A percentile compares a stretch with the other conserved stretches of the same genome.
These are phyloP conservation scores for Asobara japonica DNA, from an alignment of 1,140 invertebrate genomes.

Conservation along the genomic window DNA sequence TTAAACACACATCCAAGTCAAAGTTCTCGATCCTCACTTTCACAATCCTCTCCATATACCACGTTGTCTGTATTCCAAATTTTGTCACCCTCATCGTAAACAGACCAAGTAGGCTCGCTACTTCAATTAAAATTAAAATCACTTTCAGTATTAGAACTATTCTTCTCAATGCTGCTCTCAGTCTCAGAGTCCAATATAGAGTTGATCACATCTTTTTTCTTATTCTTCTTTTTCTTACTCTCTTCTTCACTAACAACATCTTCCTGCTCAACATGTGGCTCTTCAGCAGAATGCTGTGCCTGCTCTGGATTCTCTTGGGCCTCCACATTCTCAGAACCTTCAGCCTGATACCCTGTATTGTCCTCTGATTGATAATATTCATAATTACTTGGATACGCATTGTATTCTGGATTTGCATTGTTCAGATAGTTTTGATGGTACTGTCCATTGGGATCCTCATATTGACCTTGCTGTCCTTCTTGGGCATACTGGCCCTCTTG, in stretches of 20 bases:
- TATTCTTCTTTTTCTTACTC: slow-evolving; percentile 47
- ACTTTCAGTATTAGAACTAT: slow-evolving; percentile 60
- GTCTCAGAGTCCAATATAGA: slow-evolving; percentile 59
- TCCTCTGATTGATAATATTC: slow-evolving; percentile 27
- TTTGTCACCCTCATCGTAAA: no score
- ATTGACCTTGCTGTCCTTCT: slow-evolving; percentile 29
- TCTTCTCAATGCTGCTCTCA: slow-evolving; percentile 60
- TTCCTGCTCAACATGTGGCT: slow-evolving; percentile 16
- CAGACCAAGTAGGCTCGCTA: neutral
- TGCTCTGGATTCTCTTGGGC: neutral
- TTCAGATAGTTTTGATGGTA: slow-evolving; percentile 34
- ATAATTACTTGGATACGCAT: slow-evolving; percentile 26
- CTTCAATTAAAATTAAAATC: slow-evolving; percentile 62
- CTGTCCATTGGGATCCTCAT: slow-evolving; percentile 30
- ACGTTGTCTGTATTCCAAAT: no score
- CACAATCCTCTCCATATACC: no score
- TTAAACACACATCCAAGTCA: no score
- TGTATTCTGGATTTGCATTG: slow-evolving; percentile 28
- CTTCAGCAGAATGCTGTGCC: neutral
- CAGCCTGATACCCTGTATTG: slow-evolving; percentile 9
- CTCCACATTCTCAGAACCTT: neutral
- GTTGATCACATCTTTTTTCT: slow-evolving; percentile 48
- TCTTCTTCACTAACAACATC: slow-evolving; percentile 14
- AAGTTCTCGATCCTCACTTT: no score
- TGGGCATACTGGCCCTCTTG: neutral